A percentile compares a stretch with the other conserved stretches of the same genome.
Conservation (phyloP, 2,888 invertebrate genomes). For the Hirtodrosophila alboralis region DNA sequence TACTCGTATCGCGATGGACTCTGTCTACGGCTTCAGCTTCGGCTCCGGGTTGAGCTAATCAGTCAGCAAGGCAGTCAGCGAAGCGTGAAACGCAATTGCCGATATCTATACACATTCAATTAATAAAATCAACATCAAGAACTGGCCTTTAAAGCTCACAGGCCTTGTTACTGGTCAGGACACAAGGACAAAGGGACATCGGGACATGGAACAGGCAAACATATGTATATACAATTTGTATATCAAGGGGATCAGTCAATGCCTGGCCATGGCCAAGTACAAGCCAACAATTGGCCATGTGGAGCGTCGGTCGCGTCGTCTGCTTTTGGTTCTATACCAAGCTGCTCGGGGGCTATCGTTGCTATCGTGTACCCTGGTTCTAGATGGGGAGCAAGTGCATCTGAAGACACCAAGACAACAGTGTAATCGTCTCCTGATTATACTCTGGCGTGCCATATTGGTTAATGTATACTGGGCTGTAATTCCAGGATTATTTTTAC, state of each 20-base stretch:
- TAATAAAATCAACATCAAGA: constrained; percentile 69
- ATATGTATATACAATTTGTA: constrained; percentile 3
- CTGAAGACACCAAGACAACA: constrained; percentile 36
- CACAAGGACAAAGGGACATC: constrained; percentile 10
- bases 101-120: constrained; percentile 75
- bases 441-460: constrained; percentile 55
- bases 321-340: constrained; percentile 56
- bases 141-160: constrained; percentile 5
- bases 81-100: constrained; percentile 77
- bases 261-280: constrained; percentile 41
- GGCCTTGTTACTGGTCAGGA: constrained; percentile 8
- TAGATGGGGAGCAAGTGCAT: constrained; percentile 21
- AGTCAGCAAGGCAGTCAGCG: constrained; percentile 70
- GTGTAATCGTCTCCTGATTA: constrained; percentile 33
- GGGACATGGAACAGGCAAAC: constrained; percentile 1
- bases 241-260: constrained; percentile 43
- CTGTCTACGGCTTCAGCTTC: too few relatives aligned
- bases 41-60: constrained; percentile 50
- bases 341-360: constrained; percentile 61
- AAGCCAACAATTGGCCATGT: constrained; percentile 22
- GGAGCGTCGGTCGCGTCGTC: constrained; percentile 50
- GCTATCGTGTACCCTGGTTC: constrained; percentile 52
- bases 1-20: constrained; percentile 26
- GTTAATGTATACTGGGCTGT: constrained; percentile 49
- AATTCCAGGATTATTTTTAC: constrained; percentile 45